Base-by-base conservation (phyloP, 2,797 vertebrate species). In the Propithecus perrieri region DNA sequence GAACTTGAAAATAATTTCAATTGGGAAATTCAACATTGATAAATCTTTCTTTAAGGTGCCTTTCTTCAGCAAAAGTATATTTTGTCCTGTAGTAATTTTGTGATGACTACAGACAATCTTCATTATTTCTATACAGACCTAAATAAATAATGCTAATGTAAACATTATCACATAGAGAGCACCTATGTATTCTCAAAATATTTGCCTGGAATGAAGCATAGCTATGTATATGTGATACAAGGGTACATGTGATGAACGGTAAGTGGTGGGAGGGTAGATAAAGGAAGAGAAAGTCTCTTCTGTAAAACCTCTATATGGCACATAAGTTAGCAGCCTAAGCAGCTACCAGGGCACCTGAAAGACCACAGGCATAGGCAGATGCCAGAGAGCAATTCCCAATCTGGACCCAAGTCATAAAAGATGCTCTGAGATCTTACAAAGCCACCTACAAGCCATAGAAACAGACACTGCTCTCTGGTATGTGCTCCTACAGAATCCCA, bases 1-100 rank as follows among this genome's bases (percentile, higher is more conserved):
- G 59, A 38, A 43, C 85, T 86, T 81, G 41, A 95, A 90, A 83
- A 72, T 38, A 90, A 83, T 80, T 89, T 94, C 59, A 85, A 61
- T 24, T 83, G 41, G 30, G 12, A 89, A 86, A 92, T 61, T 90
- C 15, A 72, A 85, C n/a, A 80, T 0, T 85, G 43, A 67, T 78
- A 59, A 59, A 83, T 24, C 20, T 28, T 63, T 38, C 85, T 93
- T 72, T 57, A 0, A 24, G 15, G 61, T n/a, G 61, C 30, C 61
- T 89, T 87, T 86, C 50, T 92, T 53, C n/a, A 75, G 5, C 74
- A 93, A 88, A 94, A 94, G 46, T 61, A 35, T 41, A n/a, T 28
- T 48, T 95, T 91, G 75, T 71, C 41, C 63, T 86, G 2, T 69
- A 71, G 69, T 83, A 92, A 80, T 57, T 48, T 48, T 55, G 22